Evolutionary conservation across 1,140 invertebrate genomes (phyloP), one percentile per base, ranked within the genome.

Genomic region (Subanguina moxae): DNA sequence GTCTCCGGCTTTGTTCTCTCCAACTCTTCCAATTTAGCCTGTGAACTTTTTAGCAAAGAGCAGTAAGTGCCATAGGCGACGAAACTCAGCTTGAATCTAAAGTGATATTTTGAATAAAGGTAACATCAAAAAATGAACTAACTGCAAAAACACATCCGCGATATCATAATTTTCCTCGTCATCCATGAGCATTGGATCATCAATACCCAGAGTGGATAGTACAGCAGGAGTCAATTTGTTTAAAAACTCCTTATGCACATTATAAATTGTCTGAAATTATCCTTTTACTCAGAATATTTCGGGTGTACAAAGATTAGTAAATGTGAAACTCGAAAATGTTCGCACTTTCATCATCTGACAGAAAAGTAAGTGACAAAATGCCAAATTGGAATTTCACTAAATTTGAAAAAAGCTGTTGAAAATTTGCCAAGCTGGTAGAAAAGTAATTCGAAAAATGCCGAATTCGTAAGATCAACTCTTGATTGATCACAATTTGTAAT

Each of bases 21-120:
- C 5, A 89, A 73, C 73, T 92, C 90, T 76, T 91, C 89, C 30
- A 94, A 85, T 28, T 86, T 83, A 70, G 88, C 87, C 78, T 91
- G 90, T 30, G 92, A 91, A 38, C 84, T 84, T 0, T 91, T 90
- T 25, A 97, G 86, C 84, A 93, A 93, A 3, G 93, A 90, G 84
- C 94, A 97, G 83, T 94, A 97, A 77, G 92, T 90, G 13, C 92
- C 94, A 82, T 97, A 97, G 57, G 94, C 87, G 15, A 96, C 86
- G 82, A 97, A 90, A 68, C 89, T 89, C 78, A 93, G 89, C 76
- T 92, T 89, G 87, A 89, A 94, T 9, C 68, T 70, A 71, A 72
- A 52, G 15, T 25, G 15, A 52, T 15, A 7, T 52, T 21, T 52
- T 21, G 15, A 52, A 52, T 7, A 7, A 15, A 21, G 3, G 8